These are phyloP conservation scores for Phylloscopus collybita DNA, from an alignment of 2,797 vertebrate species.

Conservation along the genomic window DNA sequence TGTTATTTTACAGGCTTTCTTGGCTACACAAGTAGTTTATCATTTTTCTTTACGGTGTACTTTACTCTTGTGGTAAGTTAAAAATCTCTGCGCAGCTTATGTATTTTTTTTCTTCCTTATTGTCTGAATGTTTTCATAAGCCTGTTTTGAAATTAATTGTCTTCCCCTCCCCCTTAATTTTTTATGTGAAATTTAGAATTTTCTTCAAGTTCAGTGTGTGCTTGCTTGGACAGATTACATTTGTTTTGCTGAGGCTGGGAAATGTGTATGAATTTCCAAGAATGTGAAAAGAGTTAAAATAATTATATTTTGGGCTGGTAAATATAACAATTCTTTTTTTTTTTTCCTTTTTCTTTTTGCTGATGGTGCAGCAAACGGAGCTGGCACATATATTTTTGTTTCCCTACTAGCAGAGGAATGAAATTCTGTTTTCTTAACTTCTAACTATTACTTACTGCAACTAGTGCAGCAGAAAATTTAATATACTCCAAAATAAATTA, in stretches of 20 bases:
- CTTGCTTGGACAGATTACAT: not conserved
- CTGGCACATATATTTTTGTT: constrained; percentile 7
- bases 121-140: constrained; percentile 65
- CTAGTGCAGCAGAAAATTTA: constrained; percentile 59
- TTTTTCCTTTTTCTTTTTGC: constrained; percentile 33
- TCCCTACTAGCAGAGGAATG: constrained; percentile 30
- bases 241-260: constrained; percentile 34
- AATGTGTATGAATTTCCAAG: not conserved
- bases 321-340: constrained; percentile 43
- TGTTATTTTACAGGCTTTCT: constrained; percentile 91
- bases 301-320: constrained; percentile 53
- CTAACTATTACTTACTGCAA: constrained; percentile 53
- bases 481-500: constrained; percentile 67
- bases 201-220: not conserved
- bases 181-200: constrained; percentile 4
- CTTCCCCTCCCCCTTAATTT: not conserved
- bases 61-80: constrained; percentile 93
- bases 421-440: constrained; percentile 66
- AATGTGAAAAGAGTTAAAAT: constrained; percentile 58
- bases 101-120: constrained; percentile 27
- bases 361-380: constrained; percentile 49
- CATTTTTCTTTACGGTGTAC: constrained; percentile 93
- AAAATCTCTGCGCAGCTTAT: constrained; percentile 65
- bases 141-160: constrained; percentile 39
- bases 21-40: constrained; percentile 94